Base-by-base conservation (phyloP, 2,113 vertebrate genomes). In the Nothocercus nigrocapillus region DNA sequence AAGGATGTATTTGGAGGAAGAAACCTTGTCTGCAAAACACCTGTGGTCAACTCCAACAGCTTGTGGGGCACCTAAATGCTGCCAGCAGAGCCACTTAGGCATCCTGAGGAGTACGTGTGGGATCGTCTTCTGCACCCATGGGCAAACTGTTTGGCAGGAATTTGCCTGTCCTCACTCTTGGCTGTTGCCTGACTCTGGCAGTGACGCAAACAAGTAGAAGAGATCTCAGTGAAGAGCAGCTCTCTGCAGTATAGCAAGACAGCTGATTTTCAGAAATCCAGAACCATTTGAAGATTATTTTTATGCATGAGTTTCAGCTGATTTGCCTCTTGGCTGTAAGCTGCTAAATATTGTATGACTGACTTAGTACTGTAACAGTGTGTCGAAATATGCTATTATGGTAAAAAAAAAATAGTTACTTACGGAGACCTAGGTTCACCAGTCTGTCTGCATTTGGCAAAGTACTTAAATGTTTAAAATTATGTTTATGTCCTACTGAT, bases 341-440 rank as follows among this genome's bases (percentile, higher is more conserved):
- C 69, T 75, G 76, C 72, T 84, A 74, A 91, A 88, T 76, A 68
- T 45, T 2, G 17, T 81, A 62, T 40, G 54, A 61, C 36, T 89
- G 91, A 85, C 49, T 89, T 69, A 47, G 42, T 89, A 89, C 25
- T 27, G 10, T 75, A 91, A 75, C 13, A 75, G 80, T 54, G 32
- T 88, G 82, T 92, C 92, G 93, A 91, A 95, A 91, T 62, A 84
- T 5, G 24, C 88, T 91, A 74, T 64, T 51, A 51, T 9, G 49
- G 73, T 53, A 80, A 89, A 58, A 97, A 93, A 93, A 75, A 90
- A 88, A 53, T 64, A 82, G 47, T 49, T 91, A 94, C 72, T 82
- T 85, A 32, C 40, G 67, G 42, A 90, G 82, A 90, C 56, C 90
- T 54, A 25, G 61, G 72, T 83, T 95, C 78, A 89, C 36, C 78